A percentile compares a stretch with the other conserved stretches of the same genome.
Evolutionary conservation across 2,888 invertebrate genomes (phyloP).

Genomic region (Protonemura montana): DNA sequence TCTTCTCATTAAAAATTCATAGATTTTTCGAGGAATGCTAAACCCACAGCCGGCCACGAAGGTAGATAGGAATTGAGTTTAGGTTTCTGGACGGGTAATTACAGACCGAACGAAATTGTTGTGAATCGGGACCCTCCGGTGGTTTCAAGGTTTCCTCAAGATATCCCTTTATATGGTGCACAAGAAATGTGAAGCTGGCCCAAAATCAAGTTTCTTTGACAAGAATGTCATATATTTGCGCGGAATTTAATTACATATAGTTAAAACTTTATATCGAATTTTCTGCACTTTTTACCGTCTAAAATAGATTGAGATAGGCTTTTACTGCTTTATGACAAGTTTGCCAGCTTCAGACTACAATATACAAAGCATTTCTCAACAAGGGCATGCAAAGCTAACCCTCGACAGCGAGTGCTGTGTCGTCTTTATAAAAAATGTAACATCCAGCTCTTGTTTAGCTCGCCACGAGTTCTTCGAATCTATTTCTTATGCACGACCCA

Average conservation of each 20-base stretch:
- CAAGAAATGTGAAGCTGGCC: background rate
- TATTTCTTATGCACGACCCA: constrained; percentile 21
- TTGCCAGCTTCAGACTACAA: background rate
- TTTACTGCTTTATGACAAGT: background rate
- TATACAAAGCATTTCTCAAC: background rate
- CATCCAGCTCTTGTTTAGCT: background rate
- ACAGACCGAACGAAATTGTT: background rate
- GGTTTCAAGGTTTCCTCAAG: background rate
- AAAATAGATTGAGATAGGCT: background rate
- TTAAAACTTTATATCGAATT: background rate
- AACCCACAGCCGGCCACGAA: constrained; percentile 13
- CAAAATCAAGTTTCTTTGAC: background rate
- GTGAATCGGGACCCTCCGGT: background rate
- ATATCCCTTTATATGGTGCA: background rate
- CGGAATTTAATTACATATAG: background rate
- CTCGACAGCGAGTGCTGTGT: background rate
- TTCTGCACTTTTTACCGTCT: background rate
- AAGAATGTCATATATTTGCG: background rate
- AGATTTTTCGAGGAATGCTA: constrained; percentile 28
- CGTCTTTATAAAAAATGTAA: background rate
- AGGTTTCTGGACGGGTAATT: constrained; percentile 26
- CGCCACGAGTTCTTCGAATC: constrained; percentile 16
- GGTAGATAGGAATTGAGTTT: background rate
- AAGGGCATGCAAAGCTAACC: background rate
- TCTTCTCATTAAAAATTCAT: constrained; percentile 35